A percentile compares a stretch with the other conserved stretches of the same genome.
These are phyloP conservation scores for Xiphophorus birchmanni DNA, from an alignment of 2,797 vertebrate species.

Conservation along the genomic window DNA sequence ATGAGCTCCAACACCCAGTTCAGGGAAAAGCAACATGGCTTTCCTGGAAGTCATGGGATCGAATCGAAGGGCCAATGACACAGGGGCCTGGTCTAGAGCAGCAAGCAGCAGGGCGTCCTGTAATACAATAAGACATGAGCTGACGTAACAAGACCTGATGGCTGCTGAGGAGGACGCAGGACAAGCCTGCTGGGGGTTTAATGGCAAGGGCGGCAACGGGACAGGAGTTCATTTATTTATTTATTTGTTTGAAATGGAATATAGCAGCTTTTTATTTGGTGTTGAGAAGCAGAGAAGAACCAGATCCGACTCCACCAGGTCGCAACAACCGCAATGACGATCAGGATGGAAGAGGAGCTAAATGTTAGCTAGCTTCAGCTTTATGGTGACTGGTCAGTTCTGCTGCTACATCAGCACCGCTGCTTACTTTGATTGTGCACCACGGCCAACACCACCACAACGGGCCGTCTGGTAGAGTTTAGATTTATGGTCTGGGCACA, in stretches of 20 bases:
- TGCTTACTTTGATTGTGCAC: too few relatives aligned
- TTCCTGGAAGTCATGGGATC: constrained; percentile 81
- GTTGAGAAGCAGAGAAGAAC: neutral
- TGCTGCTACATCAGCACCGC: neutral
- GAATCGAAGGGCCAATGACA: constrained; percentile 71
- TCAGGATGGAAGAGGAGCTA: neutral
- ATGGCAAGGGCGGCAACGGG: neutral
- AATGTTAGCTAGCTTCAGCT: neutral
- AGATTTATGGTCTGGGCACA: too few relatives aligned
- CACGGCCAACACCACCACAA: too few relatives aligned
- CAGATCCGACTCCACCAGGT: neutral
- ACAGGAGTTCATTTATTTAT: neutral
- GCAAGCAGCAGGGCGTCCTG: constrained; percentile 54
- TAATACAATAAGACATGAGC: constrained; percentile 74
- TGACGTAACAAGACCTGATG: constrained; percentile 65
- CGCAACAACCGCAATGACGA: neutral
- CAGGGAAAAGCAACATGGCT: constrained; percentile 71
- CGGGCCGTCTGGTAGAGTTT: too few relatives aligned
- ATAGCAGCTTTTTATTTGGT: neutral
- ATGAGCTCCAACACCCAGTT: constrained; percentile 78
- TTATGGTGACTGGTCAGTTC: too few relatives aligned
- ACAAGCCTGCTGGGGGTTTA: constrained; percentile 13
- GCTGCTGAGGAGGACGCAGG: constrained; percentile 42
- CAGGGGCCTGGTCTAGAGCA: constrained; percentile 54
- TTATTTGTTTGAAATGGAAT: neutral